phyloP scores from a whole-genome alignment of 1,140 invertebrate species.

The Helicoverpa zea region DNA sequence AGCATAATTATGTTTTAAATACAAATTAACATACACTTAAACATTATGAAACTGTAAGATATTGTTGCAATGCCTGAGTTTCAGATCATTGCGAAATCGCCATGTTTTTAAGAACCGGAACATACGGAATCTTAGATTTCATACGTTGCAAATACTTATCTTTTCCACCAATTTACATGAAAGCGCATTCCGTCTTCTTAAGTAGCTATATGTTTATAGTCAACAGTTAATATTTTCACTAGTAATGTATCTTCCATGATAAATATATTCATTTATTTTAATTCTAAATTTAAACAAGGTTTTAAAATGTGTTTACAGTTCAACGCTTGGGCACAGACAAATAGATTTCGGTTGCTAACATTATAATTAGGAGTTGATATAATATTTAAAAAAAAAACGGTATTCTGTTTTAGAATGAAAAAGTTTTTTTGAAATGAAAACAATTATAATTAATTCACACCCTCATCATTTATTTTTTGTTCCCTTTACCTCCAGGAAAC shows the following conservation, averaged over 20 bases:
- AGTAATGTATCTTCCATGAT: not conserved
- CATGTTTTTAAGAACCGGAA: no score
- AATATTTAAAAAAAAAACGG: no score
- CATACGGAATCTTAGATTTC: not conserved
- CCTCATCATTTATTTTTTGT: no score
- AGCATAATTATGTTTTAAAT: no score
- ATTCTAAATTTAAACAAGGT: not conserved
- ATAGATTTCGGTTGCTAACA: not conserved
- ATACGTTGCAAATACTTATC: not conserved
- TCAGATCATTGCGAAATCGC: no score
- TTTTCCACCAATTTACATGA: slow-evolving; percentile 13
- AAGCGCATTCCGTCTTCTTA: slow-evolving; percentile 2
- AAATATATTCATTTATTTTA: not conserved
- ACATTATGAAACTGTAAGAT: no score
- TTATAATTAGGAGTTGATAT: not conserved
- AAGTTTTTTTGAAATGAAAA: no score
- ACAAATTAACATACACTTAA: no score
- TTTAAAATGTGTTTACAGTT: not conserved
- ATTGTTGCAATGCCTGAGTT: no score
- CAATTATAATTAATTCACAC: no score
- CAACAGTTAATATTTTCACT: not conserved
- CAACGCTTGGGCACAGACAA: not conserved
- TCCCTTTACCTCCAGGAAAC: no score
- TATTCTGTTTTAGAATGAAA: no score
- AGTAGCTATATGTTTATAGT: not conserved